Percentiles rank a stretch among this genome's conserved stretches.
phyloP scores from a whole-genome alignment of 2,797 vertebrate genomes.

The Hapalemur alaotrensis region DNA sequence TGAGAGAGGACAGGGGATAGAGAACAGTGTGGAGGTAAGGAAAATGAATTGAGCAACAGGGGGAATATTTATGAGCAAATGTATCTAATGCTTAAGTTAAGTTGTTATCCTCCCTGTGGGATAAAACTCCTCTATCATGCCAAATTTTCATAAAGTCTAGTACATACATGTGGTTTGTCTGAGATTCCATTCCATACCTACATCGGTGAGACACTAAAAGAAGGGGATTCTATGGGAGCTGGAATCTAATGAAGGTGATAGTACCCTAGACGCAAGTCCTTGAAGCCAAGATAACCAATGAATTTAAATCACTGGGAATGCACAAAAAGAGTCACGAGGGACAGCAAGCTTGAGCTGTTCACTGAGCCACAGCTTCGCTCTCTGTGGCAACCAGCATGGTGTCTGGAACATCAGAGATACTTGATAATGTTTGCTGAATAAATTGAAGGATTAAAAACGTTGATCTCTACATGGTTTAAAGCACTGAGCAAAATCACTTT shows the following conservation, averaged over 20 bases:
- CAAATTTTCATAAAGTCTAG: neutral
- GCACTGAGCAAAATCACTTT: slow-evolving; percentile 28
- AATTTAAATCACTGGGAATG: neutral
- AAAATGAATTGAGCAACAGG: neutral
- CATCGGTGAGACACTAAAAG: neutral
- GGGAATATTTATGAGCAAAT: neutral
- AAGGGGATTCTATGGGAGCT: neutral
- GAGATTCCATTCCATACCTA: neutral
- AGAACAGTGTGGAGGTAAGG: neutral
- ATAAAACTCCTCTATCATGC: neutral
- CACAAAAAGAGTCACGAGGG: neutral
- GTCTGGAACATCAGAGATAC: neutral
- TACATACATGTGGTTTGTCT: neutral
- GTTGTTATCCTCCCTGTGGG: neutral
- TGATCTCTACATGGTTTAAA: neutral
- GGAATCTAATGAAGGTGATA: neutral
- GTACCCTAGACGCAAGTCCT: neutral
- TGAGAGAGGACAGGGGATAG: neutral
- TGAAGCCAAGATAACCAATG: neutral
- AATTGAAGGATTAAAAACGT: neutral
- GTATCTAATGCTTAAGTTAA: neutral
- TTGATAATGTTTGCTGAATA: neutral
- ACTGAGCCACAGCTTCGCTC: neutral
- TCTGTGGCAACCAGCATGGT: neutral
- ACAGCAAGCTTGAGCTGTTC: neutral